Conservation (phyloP, 1,140 invertebrate genomes). For the Bombus vancouverensis region DNA sequence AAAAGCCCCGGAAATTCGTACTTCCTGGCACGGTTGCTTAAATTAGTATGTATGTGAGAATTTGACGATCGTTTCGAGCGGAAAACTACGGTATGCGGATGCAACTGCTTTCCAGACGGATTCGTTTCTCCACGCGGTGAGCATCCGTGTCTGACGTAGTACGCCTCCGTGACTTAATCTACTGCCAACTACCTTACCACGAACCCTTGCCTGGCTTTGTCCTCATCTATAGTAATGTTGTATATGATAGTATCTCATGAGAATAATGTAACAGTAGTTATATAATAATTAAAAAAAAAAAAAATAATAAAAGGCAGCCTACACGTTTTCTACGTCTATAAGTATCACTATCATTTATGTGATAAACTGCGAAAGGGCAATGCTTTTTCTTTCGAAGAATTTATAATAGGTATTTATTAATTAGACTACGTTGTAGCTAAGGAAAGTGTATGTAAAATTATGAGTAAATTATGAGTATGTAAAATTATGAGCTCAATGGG, state of each 20-base stretch:
- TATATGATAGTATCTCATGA: not conserved
- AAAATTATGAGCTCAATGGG: no score
- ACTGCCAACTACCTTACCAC: not conserved
- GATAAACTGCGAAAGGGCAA: no score
- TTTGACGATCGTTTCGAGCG: slow-evolving; percentile 8
- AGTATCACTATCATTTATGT: no score
- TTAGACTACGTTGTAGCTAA: no score
- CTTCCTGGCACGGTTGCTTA: not conserved
- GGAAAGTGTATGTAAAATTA: no score
- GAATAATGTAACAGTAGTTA: not conserved
- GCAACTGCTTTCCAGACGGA: not conserved
- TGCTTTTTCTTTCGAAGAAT: no score
- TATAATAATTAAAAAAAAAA: not conserved
- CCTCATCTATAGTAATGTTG: not conserved
- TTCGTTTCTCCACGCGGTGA: not conserved
- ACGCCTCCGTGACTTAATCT: not conserved
- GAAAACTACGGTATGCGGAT: not conserved
- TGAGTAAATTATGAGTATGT: no score
- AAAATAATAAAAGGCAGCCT: not conserved
- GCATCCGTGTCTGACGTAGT: not conserved
- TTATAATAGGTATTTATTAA: no score
- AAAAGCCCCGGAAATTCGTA: not conserved
- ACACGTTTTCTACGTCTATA: not conserved
- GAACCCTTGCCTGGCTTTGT: not conserved
- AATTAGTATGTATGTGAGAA: slow-evolving; percentile 20